Evolutionary conservation across 1,140 invertebrate species (phyloP), one percentile per base, ranked within the genome.

Genomic region (Drosophila bocki): DNA sequence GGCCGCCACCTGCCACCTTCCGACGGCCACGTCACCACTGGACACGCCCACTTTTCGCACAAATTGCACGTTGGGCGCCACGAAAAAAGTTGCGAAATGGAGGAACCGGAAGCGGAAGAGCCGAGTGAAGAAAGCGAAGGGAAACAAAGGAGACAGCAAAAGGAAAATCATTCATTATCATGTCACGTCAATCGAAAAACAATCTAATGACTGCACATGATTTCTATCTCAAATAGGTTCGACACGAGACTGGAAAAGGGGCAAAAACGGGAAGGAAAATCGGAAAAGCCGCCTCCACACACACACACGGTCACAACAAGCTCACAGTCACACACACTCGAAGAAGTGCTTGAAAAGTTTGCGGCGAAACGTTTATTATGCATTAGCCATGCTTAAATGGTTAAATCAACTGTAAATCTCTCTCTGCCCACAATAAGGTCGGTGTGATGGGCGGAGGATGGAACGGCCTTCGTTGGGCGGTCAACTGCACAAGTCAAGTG

Each of bases 121-220:
- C 17, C 42, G 15, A 45, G 47, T 45, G 17, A 53, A 37, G 54
- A 69, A 54, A 45, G 26, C 50, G 50, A 56, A 67, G n/a, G 59
- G 60, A 63, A 79, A 63, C 47, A 37, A 59, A 67, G 54, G 54
- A 71, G 32, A 68, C 53, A 59, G 57, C 26, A 26, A 61, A 57
- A 41, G 58, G 58, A 72, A 80, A 88, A 87, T 82, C 88, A 88
- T 91, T 91, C 88, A 91, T 91, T 91, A 91, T 91, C 88, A 85
- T 91, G 88, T 91, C 88, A 91, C 88, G 88, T 91, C 88, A 91
- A 91, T 91, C 84, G 84, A 82, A 91, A 83, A 91, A 80, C 88
- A 91, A 91, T 91, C 88, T 91, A 91, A 91, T 91, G 88, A 85
- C 88, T 91, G 88, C 88, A 91, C 88, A 91, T 91, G 88, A 91